Percentiles rank a stretch among this genome's conserved stretches.
Conservation (phyloP, 2,888 invertebrate genomes). For the Lamproptera curius region DNA sequence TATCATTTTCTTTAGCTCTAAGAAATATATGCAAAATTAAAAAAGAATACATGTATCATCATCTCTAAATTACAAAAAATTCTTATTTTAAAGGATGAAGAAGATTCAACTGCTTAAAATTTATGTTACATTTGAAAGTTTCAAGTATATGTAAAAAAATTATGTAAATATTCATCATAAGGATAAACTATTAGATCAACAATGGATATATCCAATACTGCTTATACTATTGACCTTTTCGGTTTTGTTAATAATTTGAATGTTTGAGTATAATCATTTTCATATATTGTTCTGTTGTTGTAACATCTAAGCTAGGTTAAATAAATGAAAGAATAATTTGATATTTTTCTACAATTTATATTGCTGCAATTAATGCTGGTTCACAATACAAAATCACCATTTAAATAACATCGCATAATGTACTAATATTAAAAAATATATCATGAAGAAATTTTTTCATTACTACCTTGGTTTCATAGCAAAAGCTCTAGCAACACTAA, state of each 20-base stretch:
- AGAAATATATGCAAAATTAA: not conserved
- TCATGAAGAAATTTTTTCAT: conserved; percentile 6
- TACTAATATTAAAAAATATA: conserved; percentile 11
- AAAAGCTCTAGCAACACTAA: conserved; percentile 11
- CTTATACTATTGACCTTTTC: conserved; percentile 2
- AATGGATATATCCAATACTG: too few species aligned
- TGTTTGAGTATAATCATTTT: not conserved
- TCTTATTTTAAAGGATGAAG: not conserved
- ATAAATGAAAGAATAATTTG: conserved; percentile 10
- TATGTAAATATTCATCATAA: conserved; percentile 7
- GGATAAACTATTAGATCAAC: not conserved
- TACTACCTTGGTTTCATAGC: conserved; percentile 3
- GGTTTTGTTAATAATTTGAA: not conserved
- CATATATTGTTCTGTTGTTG: not conserved
- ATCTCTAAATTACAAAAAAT: not conserved
- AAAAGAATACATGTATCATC: not conserved
- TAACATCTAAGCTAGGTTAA: not conserved
- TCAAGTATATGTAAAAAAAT: not conserved
- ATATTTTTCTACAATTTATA: conserved; percentile 16
- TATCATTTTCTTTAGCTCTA: not conserved
- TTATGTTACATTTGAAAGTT: not conserved
- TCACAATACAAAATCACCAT: conserved; percentile 13
- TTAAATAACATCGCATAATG: conserved; percentile 7
- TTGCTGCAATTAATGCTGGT: conserved; percentile 9
- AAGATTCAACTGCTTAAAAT: not conserved